Evolutionary conservation across 2,797 vertebrate genomes (phyloP).

Genomic region (Epinephelus coioides): DNA sequence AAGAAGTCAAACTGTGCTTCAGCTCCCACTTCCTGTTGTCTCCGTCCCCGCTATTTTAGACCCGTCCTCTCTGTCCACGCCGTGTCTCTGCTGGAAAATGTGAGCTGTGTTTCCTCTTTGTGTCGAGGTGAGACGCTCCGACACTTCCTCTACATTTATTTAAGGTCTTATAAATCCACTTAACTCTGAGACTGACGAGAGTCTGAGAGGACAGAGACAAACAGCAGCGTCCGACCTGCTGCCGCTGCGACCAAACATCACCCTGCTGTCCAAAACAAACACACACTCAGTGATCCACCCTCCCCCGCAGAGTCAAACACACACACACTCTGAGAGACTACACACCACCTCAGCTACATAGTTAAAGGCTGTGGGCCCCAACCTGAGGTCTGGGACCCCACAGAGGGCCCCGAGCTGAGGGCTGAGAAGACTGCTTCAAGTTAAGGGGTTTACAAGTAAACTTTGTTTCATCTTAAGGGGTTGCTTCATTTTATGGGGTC

Average conservation of each 20-base stretch:
- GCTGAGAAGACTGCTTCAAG: background rate
- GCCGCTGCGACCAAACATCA: conserved; percentile 70
- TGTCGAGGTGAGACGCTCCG: no score
- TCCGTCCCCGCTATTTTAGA: no score
- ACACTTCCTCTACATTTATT: no score
- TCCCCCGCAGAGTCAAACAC: background rate
- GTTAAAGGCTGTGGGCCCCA: background rate
- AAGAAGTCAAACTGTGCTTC: no score
- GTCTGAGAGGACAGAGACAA: conserved; percentile 71
- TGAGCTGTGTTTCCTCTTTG: no score
- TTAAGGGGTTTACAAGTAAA: background rate
- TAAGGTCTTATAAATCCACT: no score
- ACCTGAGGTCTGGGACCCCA: background rate
- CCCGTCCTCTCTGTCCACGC: no score
- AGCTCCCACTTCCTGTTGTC: no score
- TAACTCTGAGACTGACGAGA: no score
- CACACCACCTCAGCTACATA: background rate
- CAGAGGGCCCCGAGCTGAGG: background rate
- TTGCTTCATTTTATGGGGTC: no score
- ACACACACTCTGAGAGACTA: background rate
- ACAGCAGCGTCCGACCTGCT: conserved; percentile 46
- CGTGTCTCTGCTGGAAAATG: no score
- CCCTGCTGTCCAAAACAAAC: conserved; percentile 76
- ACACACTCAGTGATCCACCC: background rate
- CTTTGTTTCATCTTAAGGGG: no score